phyloP scores from a whole-genome alignment of 2,888 invertebrate genomes.

The Oegoconia quadripuncta region DNA sequence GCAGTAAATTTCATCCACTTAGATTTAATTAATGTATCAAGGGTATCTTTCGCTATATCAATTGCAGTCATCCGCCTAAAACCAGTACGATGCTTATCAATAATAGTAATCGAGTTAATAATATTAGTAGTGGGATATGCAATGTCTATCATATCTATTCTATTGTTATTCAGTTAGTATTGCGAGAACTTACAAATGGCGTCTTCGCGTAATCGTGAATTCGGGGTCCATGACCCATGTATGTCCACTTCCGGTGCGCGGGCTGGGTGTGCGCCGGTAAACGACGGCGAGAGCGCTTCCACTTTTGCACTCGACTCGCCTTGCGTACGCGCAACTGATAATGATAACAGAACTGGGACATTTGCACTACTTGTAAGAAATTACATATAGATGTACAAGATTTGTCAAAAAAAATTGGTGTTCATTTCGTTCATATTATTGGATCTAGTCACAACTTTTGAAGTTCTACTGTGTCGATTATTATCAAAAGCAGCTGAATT shows the following conservation, averaged over 20 bases:
- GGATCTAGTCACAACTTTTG: too few species aligned
- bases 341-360: slow-evolving; percentile 45
- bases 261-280: slow-evolving; percentile 24
- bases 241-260: slow-evolving; percentile 49
- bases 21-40: too few species aligned
- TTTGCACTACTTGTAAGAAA: neutral
- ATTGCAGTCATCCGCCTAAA: too few species aligned
- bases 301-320: slow-evolving; percentile 28
- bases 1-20: too few species aligned
- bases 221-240: slow-evolving; percentile 60
- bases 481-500: too few species aligned
- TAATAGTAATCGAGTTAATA: too few species aligned
- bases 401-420: neutral
- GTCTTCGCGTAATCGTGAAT: slow-evolving; percentile 47
- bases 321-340: slow-evolving; percentile 40
- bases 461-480: too few species aligned
- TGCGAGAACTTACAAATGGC: slow-evolving; percentile 36
- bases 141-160: slow-evolving; percentile 47
- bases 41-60: too few species aligned
- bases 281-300: slow-evolving; percentile 58
- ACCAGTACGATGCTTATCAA: too few species aligned
- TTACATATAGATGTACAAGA: neutral
- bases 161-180: slow-evolving; percentile 18
- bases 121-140: slow-evolving; percentile 38
- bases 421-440: too few species aligned